Conservation (phyloP, 2,797 vertebrate genomes). For the Syngnathus rostellatus region DNA sequence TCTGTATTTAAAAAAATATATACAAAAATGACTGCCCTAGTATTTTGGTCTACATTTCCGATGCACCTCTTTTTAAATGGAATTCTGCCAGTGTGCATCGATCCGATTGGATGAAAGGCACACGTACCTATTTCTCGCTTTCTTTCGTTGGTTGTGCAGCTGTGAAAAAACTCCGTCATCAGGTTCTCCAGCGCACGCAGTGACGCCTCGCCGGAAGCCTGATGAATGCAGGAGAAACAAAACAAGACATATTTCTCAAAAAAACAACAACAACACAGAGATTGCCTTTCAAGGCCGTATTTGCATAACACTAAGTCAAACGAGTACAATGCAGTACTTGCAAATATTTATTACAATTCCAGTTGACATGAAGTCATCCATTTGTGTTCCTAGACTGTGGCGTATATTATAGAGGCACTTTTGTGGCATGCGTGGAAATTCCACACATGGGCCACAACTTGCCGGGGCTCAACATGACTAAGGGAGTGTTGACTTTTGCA, state of each 20-base stretch:
- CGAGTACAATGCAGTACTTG: background rate
- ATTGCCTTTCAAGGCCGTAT: background rate
- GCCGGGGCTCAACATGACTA: constrained; percentile 44
- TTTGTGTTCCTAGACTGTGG: background rate
- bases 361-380: background rate
- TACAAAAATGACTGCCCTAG: background rate
- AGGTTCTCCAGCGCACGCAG: constrained; percentile 89
- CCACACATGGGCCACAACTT: constrained; percentile 73
- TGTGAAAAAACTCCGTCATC: constrained; percentile 98
- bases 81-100: background rate
- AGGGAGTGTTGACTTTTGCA: constrained; percentile 51
- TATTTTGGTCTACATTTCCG: background rate
- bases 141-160: constrained; percentile 91
- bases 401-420: constrained; percentile 19
- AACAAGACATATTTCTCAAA: background rate
- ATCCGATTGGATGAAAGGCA: background rate
- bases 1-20: background rate
- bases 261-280: too few relatives aligned
- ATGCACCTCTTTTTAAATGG: background rate
- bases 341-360: background rate
- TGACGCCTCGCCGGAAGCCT: constrained; percentile 92
- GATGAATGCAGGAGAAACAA: constrained; percentile 9
- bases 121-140: constrained; percentile 93
- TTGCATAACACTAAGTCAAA: background rate
- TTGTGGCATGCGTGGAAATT: constrained; percentile 55